Conservation (phyloP, 1,140 invertebrate species). For the Heliconius congener region DNA sequence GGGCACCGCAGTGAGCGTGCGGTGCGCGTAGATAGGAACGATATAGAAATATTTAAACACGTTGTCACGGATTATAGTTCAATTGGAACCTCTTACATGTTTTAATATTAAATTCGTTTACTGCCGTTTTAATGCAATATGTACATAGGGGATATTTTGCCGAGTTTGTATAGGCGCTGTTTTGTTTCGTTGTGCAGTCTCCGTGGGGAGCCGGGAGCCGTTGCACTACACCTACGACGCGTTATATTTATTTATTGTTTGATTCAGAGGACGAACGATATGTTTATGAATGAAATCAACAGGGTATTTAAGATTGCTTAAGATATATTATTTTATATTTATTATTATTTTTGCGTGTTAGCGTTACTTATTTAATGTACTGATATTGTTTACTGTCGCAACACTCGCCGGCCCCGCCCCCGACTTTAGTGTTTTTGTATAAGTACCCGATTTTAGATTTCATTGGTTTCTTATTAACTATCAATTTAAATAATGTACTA, state of each 20-base stretch:
- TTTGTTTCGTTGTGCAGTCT: conserved; percentile 10
- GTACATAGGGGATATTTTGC: conserved; percentile 9
- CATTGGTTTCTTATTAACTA: conserved; percentile 52
- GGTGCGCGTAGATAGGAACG: conserved; percentile 16
- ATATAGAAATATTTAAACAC: conserved; percentile 18
- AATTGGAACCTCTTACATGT: conserved; percentile 15
- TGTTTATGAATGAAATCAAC: conserved; percentile 75
- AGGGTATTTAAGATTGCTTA: conserved; percentile 81
- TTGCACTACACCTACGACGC: conserved; percentile 43
- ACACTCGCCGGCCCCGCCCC: conserved; percentile 15
- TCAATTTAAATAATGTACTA: neutral
- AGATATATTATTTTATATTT: conserved; percentile 79
- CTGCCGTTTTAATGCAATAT: conserved; percentile 6
- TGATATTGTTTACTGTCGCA: conserved; percentile 43
- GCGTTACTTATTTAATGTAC: conserved; percentile 47
- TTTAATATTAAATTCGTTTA: conserved; percentile 8
- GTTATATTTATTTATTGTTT: conserved; percentile 54
- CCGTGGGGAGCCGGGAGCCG: conserved; percentile 21
- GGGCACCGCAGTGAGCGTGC: conserved; percentile 2
- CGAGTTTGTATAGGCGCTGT: conserved; percentile 8
- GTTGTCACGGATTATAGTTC: conserved; percentile 5
- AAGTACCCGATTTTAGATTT: conserved; percentile 63
- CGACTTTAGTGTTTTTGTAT: neutral
- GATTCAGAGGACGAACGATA: conserved; percentile 54
- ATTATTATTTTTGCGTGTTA: conserved; percentile 63